A percentile compares a stretch with the other conserved stretches of the same genome.
Evolutionary conservation across 2,797 vertebrate species (phyloP).

Genomic region (Rhynchotus rufescens): DNA sequence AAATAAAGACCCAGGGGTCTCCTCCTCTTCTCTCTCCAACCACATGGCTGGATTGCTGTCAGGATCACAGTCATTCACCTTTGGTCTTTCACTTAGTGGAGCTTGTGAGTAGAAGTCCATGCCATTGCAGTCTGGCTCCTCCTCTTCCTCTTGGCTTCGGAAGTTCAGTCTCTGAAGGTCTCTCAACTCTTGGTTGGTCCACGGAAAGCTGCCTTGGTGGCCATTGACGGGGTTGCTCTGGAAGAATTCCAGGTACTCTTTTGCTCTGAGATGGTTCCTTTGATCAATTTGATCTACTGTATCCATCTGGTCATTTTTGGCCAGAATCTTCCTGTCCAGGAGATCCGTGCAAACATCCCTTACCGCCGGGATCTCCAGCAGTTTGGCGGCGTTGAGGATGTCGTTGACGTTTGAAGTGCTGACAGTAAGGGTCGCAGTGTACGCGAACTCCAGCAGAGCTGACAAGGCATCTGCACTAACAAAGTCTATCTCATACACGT

Average conservation of each 20-base stretch:
- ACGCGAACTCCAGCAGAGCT: constrained; percentile 96
- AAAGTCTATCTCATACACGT: constrained; percentile 95
- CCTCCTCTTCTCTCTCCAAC: constrained; percentile 80
- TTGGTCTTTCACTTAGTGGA: constrained; percentile 75
- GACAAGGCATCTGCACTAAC: constrained; percentile 91
- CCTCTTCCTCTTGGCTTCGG: constrained; percentile 84
- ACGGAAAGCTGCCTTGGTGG: constrained; percentile 83
- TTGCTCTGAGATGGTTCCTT: constrained; percentile 91
- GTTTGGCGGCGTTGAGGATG: constrained; percentile 92
- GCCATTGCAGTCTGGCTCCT: constrained; percentile 83
- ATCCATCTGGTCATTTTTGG: constrained; percentile 80
- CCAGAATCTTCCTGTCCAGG: constrained; percentile 89
- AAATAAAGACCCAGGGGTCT: constrained; percentile 81
- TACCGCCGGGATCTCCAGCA: constrained; percentile 94
- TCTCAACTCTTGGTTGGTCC: constrained; percentile 81
- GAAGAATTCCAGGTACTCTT: constrained; percentile 97
- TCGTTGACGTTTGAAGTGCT: constrained; percentile 93
- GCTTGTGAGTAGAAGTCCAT: constrained; percentile 79
- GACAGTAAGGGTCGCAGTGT: constrained; percentile 96
- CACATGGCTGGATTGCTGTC: constrained; percentile 79
- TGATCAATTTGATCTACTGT: constrained; percentile 85
- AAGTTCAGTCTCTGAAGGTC: constrained; percentile 76
- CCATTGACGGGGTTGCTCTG: constrained; percentile 94
- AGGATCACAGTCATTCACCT: constrained; percentile 75
- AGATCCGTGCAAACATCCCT: constrained; percentile 96